Evolutionary conservation across 2,113 vertebrate species (phyloP).

Genomic region (Tinamus guttatus): DNA sequence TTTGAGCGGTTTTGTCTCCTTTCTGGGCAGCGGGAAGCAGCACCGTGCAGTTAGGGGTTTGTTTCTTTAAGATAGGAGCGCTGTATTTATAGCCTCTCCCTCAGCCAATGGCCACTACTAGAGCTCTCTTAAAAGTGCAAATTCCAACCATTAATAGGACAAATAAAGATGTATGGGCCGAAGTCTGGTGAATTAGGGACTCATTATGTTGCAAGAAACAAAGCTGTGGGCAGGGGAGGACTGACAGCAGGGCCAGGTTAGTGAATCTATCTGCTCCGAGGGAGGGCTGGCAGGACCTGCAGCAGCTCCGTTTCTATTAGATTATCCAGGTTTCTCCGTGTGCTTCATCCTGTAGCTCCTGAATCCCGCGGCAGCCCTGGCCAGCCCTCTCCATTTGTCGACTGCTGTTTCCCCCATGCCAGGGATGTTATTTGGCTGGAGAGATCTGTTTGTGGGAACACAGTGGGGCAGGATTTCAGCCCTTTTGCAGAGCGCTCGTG

Average conservation of each 20-base stretch:
- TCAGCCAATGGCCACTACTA: background rate
- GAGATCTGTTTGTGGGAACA: background rate
- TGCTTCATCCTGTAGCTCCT: background rate
- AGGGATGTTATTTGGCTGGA: accelerated
- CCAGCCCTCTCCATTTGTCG: background rate
- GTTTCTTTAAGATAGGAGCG: background rate
- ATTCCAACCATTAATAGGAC: background rate
- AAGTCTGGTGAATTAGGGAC: constrained; percentile 38
- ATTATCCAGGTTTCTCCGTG: background rate
- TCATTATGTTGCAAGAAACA: constrained; percentile 60
- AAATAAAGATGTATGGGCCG: constrained; percentile 68
- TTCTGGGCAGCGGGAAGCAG: background rate
- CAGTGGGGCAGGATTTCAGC: background rate
- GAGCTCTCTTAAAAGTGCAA: background rate
- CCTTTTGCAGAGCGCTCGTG: accelerated
- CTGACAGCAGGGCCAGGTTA: constrained; percentile 16
- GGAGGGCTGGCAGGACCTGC: constrained; percentile 41
- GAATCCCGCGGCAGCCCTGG: background rate
- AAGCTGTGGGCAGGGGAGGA: constrained; percentile 18
- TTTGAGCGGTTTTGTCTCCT: background rate
- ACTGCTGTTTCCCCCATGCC: background rate
- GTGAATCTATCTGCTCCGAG: background rate
- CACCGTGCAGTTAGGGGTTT: background rate
- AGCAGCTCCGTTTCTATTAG: constrained; percentile 55
- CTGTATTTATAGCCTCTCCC: background rate